Base-by-base conservation (phyloP, 2,888 invertebrate species). In the Parnassius smintheus region DNA sequence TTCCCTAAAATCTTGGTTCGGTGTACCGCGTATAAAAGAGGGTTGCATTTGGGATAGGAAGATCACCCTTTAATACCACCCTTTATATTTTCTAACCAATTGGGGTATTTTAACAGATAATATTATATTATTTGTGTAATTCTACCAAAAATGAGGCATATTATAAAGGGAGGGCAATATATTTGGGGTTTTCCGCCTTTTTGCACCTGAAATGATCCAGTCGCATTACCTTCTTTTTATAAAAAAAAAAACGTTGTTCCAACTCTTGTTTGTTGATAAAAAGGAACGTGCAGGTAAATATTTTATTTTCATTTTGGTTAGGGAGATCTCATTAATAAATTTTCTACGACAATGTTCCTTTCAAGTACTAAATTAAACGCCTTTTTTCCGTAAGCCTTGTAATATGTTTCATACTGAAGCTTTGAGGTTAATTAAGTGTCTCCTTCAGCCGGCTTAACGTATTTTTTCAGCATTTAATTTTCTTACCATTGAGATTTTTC, bases 251-350 rank as follows among this genome's bases (percentile, higher is more conserved):
- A 59, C 51, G 51, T 42, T 69, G 70, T 61, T 57, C 66, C 70
- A 74, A 72, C 75, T 77, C 72, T 74, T 71, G 70, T 73, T 81
- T 80, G 75, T 80, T 83, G 82, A 78, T 13, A 13, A 13, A 75
- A 76, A 81, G 80, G 72, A 69, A 48, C 51, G 49, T 53, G 59
- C 66, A 69, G 65, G 65, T 75, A 70, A 74, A 65, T 65, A 57
- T 75, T 81, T 77, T 85, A 85, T 83, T 85, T 84, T 74, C 73
- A 80, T 76, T 72, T 66, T 69, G 73, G 75, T 77, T 83, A 80
- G 81, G 78, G 79, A 80, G 81, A 76, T 80, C 75, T 76, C 70
- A 75, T 77, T 74, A 80, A 81, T 79, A 74, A 77, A 75, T 75
- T 75, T 70, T 75, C 74, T 11, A 72, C 76, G 77, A 80, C 77